A percentile compares a stretch with the other conserved stretches of the same genome.
These are phyloP conservation scores for Kryptolebias ocellatus DNA, from an alignment of 2,797 vertebrate species.

Conservation along the genomic window DNA sequence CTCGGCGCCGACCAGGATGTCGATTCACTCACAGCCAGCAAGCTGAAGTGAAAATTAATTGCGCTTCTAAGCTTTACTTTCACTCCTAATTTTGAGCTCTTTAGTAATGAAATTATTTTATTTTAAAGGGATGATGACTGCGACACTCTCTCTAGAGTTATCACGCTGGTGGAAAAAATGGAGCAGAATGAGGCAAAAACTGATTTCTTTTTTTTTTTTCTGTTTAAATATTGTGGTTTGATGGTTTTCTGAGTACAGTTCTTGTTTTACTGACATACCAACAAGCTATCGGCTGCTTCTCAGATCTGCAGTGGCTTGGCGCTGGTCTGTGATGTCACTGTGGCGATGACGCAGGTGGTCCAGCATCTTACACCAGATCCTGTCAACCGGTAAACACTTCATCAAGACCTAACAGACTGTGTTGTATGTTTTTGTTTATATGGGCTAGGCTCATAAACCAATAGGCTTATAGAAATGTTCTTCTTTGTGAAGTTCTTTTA, in stretches of 20 bases:
- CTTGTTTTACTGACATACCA: conserved; percentile 1
- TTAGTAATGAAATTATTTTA: background rate
- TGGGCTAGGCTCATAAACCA: too few relatives aligned
- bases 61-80: background rate
- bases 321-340: conserved; percentile 68
- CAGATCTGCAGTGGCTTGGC: conserved; percentile 79
- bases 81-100: background rate
- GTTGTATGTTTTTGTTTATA: background rate
- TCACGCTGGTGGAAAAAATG: conserved; percentile 71
- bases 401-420: background rate
- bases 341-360: conserved; percentile 63
- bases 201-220: conserved; percentile 12
- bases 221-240: background rate
- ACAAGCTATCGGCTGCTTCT: conserved; percentile 1
- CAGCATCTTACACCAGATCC: conserved; percentile 55
- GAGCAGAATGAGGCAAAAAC: conserved; percentile 75
- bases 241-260: background rate
- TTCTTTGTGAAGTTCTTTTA: background rate
- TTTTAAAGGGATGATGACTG: conserved; percentile 55
- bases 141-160: conserved; percentile 47
- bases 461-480: too few relatives aligned
- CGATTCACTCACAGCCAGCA: conserved; percentile 22
- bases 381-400: conserved; percentile 62
- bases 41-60: conserved; percentile 2
- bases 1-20: conserved; percentile 35